Conservation (phyloP, 2,888 invertebrate genomes). For the Aricia artaxerxes region DNA sequence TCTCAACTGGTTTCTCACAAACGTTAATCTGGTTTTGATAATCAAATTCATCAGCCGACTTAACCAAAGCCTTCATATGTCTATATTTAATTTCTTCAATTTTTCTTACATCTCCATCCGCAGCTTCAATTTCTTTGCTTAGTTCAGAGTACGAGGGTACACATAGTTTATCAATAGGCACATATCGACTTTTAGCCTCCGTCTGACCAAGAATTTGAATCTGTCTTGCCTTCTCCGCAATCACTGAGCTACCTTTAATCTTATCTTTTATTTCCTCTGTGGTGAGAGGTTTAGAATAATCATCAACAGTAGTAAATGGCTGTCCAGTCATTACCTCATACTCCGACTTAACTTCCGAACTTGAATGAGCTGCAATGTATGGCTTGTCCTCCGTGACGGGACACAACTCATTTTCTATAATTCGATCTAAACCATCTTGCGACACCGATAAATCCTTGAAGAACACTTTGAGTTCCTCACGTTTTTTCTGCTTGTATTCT, state of each 20-base stretch:
- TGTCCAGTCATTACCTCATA: constrained; percentile 74
- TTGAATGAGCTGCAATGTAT: constrained; percentile 63
- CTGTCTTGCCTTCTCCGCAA: constrained; percentile 67
- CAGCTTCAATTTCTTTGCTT: constrained; percentile 56
- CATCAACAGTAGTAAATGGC: constrained; percentile 65
- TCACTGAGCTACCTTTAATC: constrained; percentile 61
- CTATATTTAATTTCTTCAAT: constrained; percentile 61
- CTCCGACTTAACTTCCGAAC: constrained; percentile 62
- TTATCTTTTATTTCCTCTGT: constrained; percentile 59
- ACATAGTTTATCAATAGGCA: constrained; percentile 64
- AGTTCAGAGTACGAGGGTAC: constrained; percentile 51
- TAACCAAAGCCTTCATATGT: constrained; percentile 63
- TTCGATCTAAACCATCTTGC: constrained; percentile 55
- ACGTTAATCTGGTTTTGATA: constrained; percentile 31
- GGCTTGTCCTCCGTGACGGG: constrained; percentile 52
- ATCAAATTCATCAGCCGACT: constrained; percentile 49
- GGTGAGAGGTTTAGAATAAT: constrained; percentile 57
- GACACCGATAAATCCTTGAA: constrained; percentile 63
- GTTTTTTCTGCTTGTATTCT: constrained; percentile 57
- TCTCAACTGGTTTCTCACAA: constrained; percentile 28
- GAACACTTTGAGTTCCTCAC: constrained; percentile 59
- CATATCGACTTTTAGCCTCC: constrained; percentile 48
- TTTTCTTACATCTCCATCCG: constrained; percentile 53
- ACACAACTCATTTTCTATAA: constrained; percentile 68
- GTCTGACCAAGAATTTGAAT: constrained; percentile 61